Evolutionary conservation across 1,140 invertebrate genomes (phyloP).

Genomic region (Listronotus bonariensis): DNA sequence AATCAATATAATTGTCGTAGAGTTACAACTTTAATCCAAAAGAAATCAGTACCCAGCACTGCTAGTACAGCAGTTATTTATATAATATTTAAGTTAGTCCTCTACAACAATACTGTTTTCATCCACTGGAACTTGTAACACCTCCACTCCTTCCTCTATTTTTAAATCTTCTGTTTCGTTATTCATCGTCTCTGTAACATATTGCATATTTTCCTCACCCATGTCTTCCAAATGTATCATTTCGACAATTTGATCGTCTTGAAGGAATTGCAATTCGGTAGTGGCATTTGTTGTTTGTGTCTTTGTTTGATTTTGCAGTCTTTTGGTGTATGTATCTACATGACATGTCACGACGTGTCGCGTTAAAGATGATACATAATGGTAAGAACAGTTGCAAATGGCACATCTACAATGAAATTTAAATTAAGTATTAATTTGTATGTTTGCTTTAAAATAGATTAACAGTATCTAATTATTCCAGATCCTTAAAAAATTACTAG

Average conservation of each 20-base stretch:
- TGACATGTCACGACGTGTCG: constrained; percentile 51
- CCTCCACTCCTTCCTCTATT: not conserved
- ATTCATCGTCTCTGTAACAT: not conserved
- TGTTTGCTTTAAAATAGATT: too few species aligned
- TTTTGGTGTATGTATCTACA: constrained; percentile 17
- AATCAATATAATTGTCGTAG: too few species aligned
- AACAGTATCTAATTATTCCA: too few species aligned
- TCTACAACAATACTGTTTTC: too few species aligned
- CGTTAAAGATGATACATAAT: constrained; percentile 48
- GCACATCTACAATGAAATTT: constrained; percentile 41
- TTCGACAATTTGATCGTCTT: constrained; percentile 8
- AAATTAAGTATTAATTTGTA: too few species aligned
- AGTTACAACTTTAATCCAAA: too few species aligned
- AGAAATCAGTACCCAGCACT: too few species aligned
- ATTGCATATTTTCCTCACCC: not conserved
- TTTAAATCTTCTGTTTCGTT: not conserved
- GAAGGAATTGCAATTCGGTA: constrained; percentile 3
- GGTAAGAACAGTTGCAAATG: constrained; percentile 49
- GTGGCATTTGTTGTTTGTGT: not conserved
- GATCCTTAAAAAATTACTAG: too few species aligned
- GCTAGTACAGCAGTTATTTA: too few species aligned
- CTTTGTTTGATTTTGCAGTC: constrained; percentile 3
- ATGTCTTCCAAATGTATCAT: constrained; percentile 2
- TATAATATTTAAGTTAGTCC: too few species aligned
- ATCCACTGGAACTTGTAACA: too few species aligned